Conservation (phyloP, 2,888 invertebrate genomes). For the Tachina fera region DNA sequence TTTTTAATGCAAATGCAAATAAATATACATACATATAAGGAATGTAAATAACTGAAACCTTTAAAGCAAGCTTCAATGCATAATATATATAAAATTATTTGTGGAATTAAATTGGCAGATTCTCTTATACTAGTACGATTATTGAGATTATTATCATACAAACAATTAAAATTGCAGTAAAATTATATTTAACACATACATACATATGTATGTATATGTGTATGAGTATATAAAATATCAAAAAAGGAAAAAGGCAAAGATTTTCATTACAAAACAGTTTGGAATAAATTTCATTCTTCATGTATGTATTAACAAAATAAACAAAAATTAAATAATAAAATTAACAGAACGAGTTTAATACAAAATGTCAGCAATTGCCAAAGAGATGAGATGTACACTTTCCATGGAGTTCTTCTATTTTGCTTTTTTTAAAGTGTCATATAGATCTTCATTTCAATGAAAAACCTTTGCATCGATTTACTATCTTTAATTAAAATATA, state of each 20-base stretch:
- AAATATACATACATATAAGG: constrained; percentile 22
- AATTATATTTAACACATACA: constrained; percentile 19
- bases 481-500: constrained; percentile 32
- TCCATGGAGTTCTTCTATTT: too few relatives aligned
- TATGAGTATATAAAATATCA: constrained; percentile 31
- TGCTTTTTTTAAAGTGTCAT: too few relatives aligned
- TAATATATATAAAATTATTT: constrained; percentile 9
- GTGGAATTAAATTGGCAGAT: constrained; percentile 38
- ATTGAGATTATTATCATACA: not conserved
- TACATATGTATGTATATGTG: too few relatives aligned
- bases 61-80: constrained; percentile 10
- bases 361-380: too few relatives aligned
- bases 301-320: not conserved
- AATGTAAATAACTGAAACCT: constrained; percentile 24
- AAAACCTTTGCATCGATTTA: not conserved
- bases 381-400: too few relatives aligned
- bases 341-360: not conserved
- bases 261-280: too few relatives aligned
- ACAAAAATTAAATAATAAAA: not conserved
- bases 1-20: constrained; percentile 25
- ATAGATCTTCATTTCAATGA: too few relatives aligned
- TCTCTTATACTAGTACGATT: not conserved
- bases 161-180: constrained; percentile 14
- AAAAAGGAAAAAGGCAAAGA: not conserved
- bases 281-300: not conserved